Base-by-base conservation (phyloP, 1,140 invertebrate genomes). In the Solenopsis fugax region DNA sequence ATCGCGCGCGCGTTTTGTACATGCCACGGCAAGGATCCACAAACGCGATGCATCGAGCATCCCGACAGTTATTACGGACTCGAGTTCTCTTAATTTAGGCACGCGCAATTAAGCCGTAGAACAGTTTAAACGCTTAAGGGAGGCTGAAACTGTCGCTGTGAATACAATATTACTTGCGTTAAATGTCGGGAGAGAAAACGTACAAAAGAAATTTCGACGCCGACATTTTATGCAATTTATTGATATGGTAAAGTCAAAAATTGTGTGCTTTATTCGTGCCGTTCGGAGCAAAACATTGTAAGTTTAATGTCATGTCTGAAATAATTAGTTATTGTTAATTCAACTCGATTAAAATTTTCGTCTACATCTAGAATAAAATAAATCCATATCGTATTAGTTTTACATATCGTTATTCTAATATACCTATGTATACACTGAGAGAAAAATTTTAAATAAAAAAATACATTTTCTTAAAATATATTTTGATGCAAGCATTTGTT, bases 11-110 rank as follows among this genome's bases (percentile, higher is more conserved):
- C 60, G 41, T 72, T 56, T 82, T 29, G 21, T 72, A 45, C 13
- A 41, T 41, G 24, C 18, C 37, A 21, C 13, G 29, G 24, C 54
- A 9, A 73, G 18, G 24, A 54, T 41, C 18, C 18, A 58, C 24
- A 21, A 58, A 41, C 6, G n/a, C 5, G 41, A 58, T 3, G 37
- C 69, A 12, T 10, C 16, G 16, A 72, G 50, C 9, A 5, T 37
- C 37, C 10, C 56, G 9, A 77, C 75, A 45, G 34, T 73, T 58
- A 60, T 82, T 60, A 60, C 41, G 4, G 48, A 80, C 62, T 12
- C 65, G 54, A 45, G 24, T 37, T 73, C 69, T 60, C 41, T 84
- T 75, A 62, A 62, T 72, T 75, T 50, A 82, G 41, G 24, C 67
- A 71, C 56, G 80, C 52, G 29, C 34, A 60, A 75, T 84, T 84